Percentiles rank a stretch among this genome's conserved stretches.
Conservation (phyloP, 1,140 invertebrate genomes). For the Calliopsis andreniformis region DNA sequence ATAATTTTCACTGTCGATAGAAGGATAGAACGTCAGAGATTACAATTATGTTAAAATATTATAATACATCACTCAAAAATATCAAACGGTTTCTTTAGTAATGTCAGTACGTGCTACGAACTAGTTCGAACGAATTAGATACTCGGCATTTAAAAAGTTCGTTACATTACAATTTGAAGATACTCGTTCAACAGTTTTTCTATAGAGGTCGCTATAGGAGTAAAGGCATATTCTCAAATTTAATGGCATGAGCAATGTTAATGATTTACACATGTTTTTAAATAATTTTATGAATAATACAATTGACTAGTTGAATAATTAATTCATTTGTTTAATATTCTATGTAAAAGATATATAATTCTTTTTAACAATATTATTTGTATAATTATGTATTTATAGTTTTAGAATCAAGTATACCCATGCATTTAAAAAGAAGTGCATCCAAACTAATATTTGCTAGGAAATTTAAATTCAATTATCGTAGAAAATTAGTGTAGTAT, state of each 20-base stretch:
- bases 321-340: neutral
- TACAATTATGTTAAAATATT: neutral
- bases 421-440: too few relatives aligned
- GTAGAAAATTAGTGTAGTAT: too few relatives aligned
- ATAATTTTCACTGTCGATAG: neutral
- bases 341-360: neutral
- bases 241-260: neutral
- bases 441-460: too few relatives aligned
- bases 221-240: slow-evolving; percentile 26
- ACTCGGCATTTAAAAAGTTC: slow-evolving; percentile 43
- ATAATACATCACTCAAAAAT: neutral
- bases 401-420: too few relatives aligned
- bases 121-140: neutral
- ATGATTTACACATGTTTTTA: too few relatives aligned
- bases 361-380: too few relatives aligned
- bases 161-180: slow-evolving; percentile 40
- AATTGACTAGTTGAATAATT: too few relatives aligned
- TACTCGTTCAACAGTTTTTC: neutral
- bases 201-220: neutral
- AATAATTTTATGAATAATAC: too few relatives aligned
- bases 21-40: neutral
- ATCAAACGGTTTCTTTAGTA: neutral
- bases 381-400: too few relatives aligned
- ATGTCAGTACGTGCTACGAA: neutral
- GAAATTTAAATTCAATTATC: neutral